Base-by-base conservation (phyloP, 2,888 invertebrate genomes). In the Hypsopygia costalis region DNA sequence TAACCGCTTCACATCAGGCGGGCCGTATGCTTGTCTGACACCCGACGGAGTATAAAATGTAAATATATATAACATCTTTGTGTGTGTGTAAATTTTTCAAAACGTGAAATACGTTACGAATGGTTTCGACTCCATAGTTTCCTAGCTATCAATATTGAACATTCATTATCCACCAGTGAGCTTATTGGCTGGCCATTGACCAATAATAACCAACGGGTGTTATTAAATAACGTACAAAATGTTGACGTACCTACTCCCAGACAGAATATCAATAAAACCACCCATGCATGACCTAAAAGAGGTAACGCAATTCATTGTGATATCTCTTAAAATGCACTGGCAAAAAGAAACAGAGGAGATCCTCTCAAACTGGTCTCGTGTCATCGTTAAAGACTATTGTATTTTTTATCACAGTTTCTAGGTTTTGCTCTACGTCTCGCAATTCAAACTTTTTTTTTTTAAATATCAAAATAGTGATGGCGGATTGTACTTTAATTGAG, bases 171-270 rank as follows among this genome's bases (percentile, higher is more conserved):
- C 73, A 77, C 75, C 71, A 69, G 60, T 56, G 43, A 44, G 44
- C 55, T 57, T 59, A 86, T 86, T 87, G 85, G 86, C 40, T 52
- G 59, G 47, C 52, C 46, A 33, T 35, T 49, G 57, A 58, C 85
- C 86, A 85, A 86, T 85, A 49, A 61, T 52, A 51, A 47, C 22
- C 42, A 49, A 48, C 55, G 47, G 45, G 57, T 57, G 55, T 61
- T 69, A 70, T 77, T 73, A 70, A 77, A 74, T 68, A 71, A 57
- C 62, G 64, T 64, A 67, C 66, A 62, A 60, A 68, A 63, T 60
- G 44, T 51, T 56, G 50, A 56, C 54, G 55, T 60, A 47, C 41
- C 37, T 34, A 43, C 16, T 45, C 46, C n/a, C n/a, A n/a, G 57
- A 50, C 50, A 56, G 58, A 75, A 70, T 69, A 68, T 58, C 40